Conservation (phyloP, 2,888 invertebrate species). For the Galerucella nymphaeae region DNA sequence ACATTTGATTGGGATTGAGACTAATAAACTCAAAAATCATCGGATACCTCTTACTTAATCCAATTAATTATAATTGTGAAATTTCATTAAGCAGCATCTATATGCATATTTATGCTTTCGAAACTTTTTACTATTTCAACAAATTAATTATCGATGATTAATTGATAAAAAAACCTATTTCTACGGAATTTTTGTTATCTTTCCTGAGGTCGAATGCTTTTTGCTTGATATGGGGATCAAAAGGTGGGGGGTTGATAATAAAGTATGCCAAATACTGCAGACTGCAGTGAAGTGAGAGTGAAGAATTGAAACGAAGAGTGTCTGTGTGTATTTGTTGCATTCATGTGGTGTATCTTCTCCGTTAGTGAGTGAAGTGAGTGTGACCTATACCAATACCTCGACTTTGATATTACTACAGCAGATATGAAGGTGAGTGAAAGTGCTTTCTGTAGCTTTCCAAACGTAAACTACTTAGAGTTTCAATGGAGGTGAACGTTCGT, state of each 20-base stretch:
- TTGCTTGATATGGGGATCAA: background rate
- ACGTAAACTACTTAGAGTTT: background rate
- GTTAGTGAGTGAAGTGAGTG: constrained; percentile 42
- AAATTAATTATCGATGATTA: too few species aligned
- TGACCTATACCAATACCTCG: constrained; percentile 54
- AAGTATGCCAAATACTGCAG: constrained; percentile 14
- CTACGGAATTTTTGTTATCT: too few species aligned
- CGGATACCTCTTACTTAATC: too few species aligned
- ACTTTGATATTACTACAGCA: constrained; percentile 45
- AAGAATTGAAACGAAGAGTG: constrained; percentile 50
- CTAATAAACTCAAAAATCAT: too few species aligned
- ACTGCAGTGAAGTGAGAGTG: constrained; percentile 57
- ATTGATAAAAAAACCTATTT: too few species aligned
- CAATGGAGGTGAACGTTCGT: background rate
- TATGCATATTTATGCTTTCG: too few species aligned
- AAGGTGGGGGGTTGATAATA: background rate
- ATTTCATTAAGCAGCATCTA: too few species aligned
- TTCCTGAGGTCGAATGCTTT: background rate
- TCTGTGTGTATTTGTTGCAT: constrained; percentile 45
- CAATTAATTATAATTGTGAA: too few species aligned
- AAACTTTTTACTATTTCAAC: too few species aligned
- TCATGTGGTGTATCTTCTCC: constrained; percentile 14
- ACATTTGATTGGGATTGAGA: too few species aligned
- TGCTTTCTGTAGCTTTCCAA: constrained; percentile 19
- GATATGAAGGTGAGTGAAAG: constrained; percentile 55